Base-by-base conservation (phyloP, 53 echinoderm and acorn worm species). In the Patiria pectinifera region DNA sequence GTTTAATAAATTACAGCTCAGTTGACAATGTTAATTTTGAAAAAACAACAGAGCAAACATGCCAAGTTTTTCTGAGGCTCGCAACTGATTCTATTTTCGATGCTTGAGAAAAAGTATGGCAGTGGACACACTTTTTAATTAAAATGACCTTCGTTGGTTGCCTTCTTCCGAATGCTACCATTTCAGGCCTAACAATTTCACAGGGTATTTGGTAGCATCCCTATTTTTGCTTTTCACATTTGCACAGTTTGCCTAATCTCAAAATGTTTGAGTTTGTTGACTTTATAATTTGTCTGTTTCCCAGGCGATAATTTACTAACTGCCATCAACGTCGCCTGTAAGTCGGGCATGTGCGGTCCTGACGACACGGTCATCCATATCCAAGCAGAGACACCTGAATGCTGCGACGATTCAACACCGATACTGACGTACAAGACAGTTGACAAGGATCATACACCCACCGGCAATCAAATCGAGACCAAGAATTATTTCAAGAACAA, bases 241-340 rank as follows among this genome's bases (percentile, higher is more conserved):
- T 66, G 14, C 15, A 66, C 66, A 66, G 66, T 16, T 66, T 66
- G 3, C 19, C 66, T 13, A 3, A 18, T 66, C 60, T 60, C 19
- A 3, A 18, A 66, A 66, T 66, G 10, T 66, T 14, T 16, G 66
- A 66, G 19, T 0, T 66, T 14, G 4, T 14, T 66, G 13, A 18
- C 66, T 12, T 12, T 70, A n/a, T 23, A 74, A 22, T 74, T 74
- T 4, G 6, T 74, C 24, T 74, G 9, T 74, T 23, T 10, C 4
- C 9, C 24, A 96, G 96, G 96, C 47, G 96, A 96, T 60, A 96
- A 96, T 72, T 89, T 96, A 35, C 87, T 96, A 15, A 96, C 96
- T 5, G 96, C 96, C 24, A 87, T 96, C 74, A 96, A 89, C 62
- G 93, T 96, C 8, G 96, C 96, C 76, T 82, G 96, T 58, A 95